Evolutionary conservation across 2,113 vertebrate species (phyloP).

Genomic region (Cyanistes caeruleus): DNA sequence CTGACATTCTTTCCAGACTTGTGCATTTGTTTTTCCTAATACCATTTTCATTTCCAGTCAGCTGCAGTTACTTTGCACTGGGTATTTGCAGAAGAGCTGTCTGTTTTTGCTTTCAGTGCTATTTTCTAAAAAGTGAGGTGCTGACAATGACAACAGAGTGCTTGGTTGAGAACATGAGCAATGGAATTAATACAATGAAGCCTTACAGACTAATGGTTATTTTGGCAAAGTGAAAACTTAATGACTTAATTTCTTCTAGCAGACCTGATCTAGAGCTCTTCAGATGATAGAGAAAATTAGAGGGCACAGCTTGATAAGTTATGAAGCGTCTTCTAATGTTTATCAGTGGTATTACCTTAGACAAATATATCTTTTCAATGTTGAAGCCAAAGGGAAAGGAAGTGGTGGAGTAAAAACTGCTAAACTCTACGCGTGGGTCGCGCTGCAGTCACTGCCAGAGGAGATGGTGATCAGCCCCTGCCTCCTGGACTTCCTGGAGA

Average conservation of each 20-base stretch:
- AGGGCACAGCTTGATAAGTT: background rate
- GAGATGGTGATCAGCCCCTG: slow-evolving; percentile 99
- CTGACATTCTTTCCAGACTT: background rate
- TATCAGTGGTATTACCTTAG: background rate
- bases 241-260: background rate
- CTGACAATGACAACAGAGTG: background rate
- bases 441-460: slow-evolving; percentile 94
- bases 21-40: background rate
- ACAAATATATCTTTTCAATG: background rate
- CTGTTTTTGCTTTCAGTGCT: background rate
- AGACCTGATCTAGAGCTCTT: background rate
- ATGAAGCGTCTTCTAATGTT: background rate
- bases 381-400: slow-evolving; percentile 92
- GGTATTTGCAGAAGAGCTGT: background rate
- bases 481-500: slow-evolving; percentile 95
- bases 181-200: background rate
- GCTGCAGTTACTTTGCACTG: background rate
- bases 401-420: slow-evolving; percentile 92
- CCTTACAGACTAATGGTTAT: background rate
- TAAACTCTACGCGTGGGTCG: slow-evolving; percentile 97
- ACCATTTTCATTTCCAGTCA: background rate
- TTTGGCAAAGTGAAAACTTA: background rate
- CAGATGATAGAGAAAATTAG: background rate
- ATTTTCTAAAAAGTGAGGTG: background rate
- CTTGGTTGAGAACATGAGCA: background rate